A percentile compares a stretch with the other conserved stretches of the same genome.
These are phyloP conservation scores for Glomeris maerens DNA, from an alignment of 1,140 invertebrate genomes.

Conservation along the genomic window DNA sequence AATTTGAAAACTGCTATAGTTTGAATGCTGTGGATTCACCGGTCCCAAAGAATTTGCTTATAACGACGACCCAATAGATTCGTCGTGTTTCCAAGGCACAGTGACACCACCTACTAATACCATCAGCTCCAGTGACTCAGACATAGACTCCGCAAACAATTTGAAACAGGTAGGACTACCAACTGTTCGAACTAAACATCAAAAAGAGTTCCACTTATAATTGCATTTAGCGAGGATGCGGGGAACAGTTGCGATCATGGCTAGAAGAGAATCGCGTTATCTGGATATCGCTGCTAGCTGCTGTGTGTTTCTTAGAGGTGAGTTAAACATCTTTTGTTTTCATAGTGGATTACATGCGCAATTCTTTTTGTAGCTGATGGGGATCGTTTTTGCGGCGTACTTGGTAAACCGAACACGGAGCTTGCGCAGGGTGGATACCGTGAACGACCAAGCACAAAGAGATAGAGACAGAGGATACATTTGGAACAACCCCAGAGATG, in stretches of 20 bases:
- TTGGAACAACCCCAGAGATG: too few species aligned
- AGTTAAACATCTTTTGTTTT: background rate
- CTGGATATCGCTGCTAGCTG: conserved; percentile 27
- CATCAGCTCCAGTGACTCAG: conserved; percentile 11
- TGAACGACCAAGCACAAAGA: too few species aligned
- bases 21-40: conserved; percentile 33
- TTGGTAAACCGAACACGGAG: too few species aligned
- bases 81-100: conserved; percentile 29
- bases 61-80: conserved; percentile 30
- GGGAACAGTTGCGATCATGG: conserved; percentile 27
- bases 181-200: conserved; percentile 6
- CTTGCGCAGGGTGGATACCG: too few species aligned
- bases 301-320: conserved; percentile 24
- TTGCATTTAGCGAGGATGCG: conserved; percentile 26
- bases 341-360: too few species aligned
- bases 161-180: background rate
- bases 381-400: too few species aligned
- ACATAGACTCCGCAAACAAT: conserved; percentile 13
- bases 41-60: conserved; percentile 34
- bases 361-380: too few species aligned
- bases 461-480: too few species aligned
- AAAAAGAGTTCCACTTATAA: background rate
- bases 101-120: conserved; percentile 1
- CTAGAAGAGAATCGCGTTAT: conserved; percentile 26
- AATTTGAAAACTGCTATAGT: conserved; percentile 19